Percentiles rank a stretch among this genome's conserved stretches.
phyloP scores from a whole-genome alignment of 2,888 invertebrate species.

The Proisotoma minuta region DNA sequence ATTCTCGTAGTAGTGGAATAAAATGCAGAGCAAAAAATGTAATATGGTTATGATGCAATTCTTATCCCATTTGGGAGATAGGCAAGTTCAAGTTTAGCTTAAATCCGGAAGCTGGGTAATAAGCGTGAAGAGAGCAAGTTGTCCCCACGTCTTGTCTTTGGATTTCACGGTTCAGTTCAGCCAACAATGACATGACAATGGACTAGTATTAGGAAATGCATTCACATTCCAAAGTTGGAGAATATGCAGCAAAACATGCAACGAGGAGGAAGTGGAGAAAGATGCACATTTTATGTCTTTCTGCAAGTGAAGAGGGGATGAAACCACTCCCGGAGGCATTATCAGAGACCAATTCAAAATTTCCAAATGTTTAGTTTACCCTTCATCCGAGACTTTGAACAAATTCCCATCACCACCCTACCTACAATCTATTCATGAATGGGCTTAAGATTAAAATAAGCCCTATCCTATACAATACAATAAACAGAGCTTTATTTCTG shows the following conservation, averaged over 20 bases:
- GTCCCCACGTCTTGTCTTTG: background rate
- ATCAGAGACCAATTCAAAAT: conserved; percentile 20
- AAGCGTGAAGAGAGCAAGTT: background rate
- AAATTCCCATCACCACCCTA: background rate
- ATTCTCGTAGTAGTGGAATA: too few relatives aligned
- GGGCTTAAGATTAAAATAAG: too few relatives aligned
- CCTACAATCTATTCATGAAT: background rate
- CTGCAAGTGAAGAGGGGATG: background rate
- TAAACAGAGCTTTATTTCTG: too few relatives aligned
- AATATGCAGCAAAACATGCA: background rate
- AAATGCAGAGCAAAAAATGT: background rate
- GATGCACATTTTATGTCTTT: background rate
- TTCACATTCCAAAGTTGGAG: background rate
- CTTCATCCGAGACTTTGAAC: background rate
- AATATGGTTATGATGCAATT: too few relatives aligned
- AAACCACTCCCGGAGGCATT: conserved; percentile 22
- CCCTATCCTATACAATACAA: too few relatives aligned
- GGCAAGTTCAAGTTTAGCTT: too few relatives aligned
- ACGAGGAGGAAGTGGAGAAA: background rate
- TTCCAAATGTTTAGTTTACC: background rate
- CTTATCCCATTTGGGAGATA: too few relatives aligned
- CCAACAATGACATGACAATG: conserved; percentile 5
- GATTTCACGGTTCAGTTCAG: background rate
- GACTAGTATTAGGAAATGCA: background rate
- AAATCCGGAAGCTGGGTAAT: background rate